Percentiles rank a stretch among this genome's conserved stretches.
Evolutionary conservation across 2,888 invertebrate genomes (phyloP).

Genomic region (Sinelater perroti): DNA sequence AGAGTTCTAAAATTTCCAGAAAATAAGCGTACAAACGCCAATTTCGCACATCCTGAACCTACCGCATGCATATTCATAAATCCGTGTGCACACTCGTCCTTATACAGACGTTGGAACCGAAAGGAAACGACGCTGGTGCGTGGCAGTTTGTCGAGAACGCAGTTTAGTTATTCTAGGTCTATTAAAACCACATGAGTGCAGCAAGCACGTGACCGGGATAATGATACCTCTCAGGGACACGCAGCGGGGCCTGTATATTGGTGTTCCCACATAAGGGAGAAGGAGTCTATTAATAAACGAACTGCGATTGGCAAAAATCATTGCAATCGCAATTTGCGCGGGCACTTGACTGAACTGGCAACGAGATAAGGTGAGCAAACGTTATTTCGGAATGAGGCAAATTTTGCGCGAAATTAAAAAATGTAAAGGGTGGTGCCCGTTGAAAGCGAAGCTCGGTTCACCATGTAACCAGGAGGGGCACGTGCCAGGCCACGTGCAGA

Average conservation of each 20-base stretch:
- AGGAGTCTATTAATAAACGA: slow-evolving; percentile 13
- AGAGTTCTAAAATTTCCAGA: too few species aligned
- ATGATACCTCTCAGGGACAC: slow-evolving; percentile 40
- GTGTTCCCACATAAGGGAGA: slow-evolving; percentile 11
- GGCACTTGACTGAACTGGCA: too few species aligned
- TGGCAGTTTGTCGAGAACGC: slow-evolving; percentile 11
- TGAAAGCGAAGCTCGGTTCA: slow-evolving; percentile 18
- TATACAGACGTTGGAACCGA: slow-evolving; percentile 16
- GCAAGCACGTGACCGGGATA: slow-evolving; percentile 44
- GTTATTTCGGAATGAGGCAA: too few species aligned
- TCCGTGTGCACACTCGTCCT: slow-evolving; percentile 7
- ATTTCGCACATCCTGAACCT: slow-evolving; percentile 3
- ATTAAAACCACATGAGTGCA: slow-evolving; percentile 47
- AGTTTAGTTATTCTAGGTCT: slow-evolving; percentile 35
- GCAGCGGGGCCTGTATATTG: slow-evolving; percentile 19
- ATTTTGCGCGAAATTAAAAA: too few species aligned
- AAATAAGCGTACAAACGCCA: too few species aligned
- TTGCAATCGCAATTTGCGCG: too few species aligned
- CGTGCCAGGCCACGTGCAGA: slow-evolving; percentile 37
- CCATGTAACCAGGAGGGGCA: slow-evolving; percentile 30
- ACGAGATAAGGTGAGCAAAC: too few species aligned
- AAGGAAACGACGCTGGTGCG: slow-evolving; percentile 19
- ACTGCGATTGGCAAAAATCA: too few species aligned
- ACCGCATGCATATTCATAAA: slow-evolving; percentile 10
- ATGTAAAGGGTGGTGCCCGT: slow-evolving; percentile 20